Conservation (phyloP, 1,140 invertebrate genomes). For the Phenacoccus solenopsis region DNA sequence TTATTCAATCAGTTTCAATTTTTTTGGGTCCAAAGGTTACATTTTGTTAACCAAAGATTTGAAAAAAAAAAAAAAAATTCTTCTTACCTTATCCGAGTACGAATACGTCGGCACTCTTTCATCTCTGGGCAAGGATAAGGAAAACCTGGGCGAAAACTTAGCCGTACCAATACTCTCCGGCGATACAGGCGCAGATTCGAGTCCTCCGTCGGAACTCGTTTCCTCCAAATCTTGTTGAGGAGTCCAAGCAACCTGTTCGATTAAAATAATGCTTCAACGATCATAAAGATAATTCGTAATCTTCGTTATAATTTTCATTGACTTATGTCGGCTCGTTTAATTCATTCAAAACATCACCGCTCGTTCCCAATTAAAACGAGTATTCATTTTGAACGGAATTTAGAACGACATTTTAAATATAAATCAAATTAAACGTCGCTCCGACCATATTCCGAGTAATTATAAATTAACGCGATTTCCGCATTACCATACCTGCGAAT, state of each 20-base stretch:
- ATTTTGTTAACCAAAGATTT: too few relatives aligned
- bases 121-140: slow-evolving; percentile 53
- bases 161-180: slow-evolving; percentile 32
- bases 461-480: not conserved
- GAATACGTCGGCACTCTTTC: slow-evolving; percentile 29
- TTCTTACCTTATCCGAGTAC: slow-evolving; percentile 10
- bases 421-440: not conserved
- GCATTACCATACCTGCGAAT: slow-evolving; percentile 25
- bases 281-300: too few relatives aligned
- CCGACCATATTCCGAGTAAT: not conserved
- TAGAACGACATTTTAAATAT: not conserved
- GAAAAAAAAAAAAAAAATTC: too few relatives aligned
- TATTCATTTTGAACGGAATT: not conserved
- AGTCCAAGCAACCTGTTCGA: slow-evolving; percentile 46
- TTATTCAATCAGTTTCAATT: too few relatives aligned
- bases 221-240: slow-evolving; percentile 65
- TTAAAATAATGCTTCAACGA: too few relatives aligned
- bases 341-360: not conserved
- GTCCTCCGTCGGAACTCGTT: slow-evolving; percentile 51
- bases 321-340: too few relatives aligned
- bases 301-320: too few relatives aligned
- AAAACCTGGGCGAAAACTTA: slow-evolving; percentile 53
- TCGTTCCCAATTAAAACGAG: not conserved
- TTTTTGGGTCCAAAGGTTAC: too few relatives aligned
- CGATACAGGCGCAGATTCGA: slow-evolving; percentile 33